Evolutionary conservation across 2,888 invertebrate genomes (phyloP), one percentile per base, ranked within the genome.

Genomic region (Sepioteuthis lessoniana): DNA sequence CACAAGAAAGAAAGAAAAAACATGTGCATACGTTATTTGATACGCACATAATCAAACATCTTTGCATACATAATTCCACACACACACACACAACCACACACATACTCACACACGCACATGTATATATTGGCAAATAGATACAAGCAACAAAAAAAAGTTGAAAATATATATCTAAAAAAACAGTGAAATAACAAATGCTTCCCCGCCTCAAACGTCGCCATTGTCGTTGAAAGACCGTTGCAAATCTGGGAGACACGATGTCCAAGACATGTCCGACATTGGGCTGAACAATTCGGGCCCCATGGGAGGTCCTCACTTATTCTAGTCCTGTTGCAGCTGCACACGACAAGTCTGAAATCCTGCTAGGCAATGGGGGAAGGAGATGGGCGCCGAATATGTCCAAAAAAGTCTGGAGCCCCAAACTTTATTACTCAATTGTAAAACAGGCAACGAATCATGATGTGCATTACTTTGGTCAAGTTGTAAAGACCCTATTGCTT

Each of bases 301-400:
- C 76, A 76, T n/a, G n/a, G 76, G 76, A 76, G 76, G 76, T 76
- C 76, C 76, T 76, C 31, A 76, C 76, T 76, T 76, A 76, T 76
- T 76, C 76, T 76, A 13, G 76, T 76, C 76, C 76, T n/a, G 76
- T 31, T 76, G n/a, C 76, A 76, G 76, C 76, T 76, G 76, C 76
- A n/a, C 13, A n/a, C 31, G 76, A 76, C 76, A 76, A 76, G 76
- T 10, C 1, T 7, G 76, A 76, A 76, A 76, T 5, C 76, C 76
- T 76, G 31, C n/a, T 76, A 31, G 76, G 76, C 76, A 76, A 76
- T n/a, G n/a, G 76, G 76, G 16, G 76, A 76, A 76, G 76, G 76
- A 76, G 31, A 76, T 76, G 76, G 76, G 76, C 31, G 76, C 31
- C 76, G 76, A 8, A 76, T n/a, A n/a, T 76, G 76, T 76, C 31